Evolutionary conservation across 2,888 invertebrate species (phyloP).

Genomic region (Trachelus iudaicus): DNA sequence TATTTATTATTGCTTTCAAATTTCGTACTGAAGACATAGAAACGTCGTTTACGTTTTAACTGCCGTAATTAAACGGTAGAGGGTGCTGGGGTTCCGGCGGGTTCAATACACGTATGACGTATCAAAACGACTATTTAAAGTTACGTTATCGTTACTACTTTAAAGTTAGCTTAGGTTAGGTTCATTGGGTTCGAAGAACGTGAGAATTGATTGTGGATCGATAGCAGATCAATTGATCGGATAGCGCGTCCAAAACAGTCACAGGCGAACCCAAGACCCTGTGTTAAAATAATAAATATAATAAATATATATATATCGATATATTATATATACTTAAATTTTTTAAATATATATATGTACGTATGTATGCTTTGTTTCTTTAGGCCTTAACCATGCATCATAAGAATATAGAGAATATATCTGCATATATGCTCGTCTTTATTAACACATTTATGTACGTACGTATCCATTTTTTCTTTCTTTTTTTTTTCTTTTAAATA

Average conservation of each 20-base stretch:
- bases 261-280: neutral
- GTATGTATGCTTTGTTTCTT: slow-evolving; percentile 28
- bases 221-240: neutral
- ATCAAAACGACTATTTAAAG: neutral
- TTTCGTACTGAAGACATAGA: slow-evolving; percentile 56
- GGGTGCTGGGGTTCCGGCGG: neutral
- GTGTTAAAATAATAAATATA: slow-evolving; percentile 9
- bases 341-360: slow-evolving; percentile 28
- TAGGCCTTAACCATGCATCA: slow-evolving; percentile 52
- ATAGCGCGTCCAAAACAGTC: neutral
- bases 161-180: too few species aligned
- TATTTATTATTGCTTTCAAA: slow-evolving; percentile 65
- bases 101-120: neutral
- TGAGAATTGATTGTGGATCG: neutral
- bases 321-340: slow-evolving; percentile 19
- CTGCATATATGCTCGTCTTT: slow-evolving; percentile 31
- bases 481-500: slow-evolving; percentile 9
- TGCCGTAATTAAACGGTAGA: slow-evolving; percentile 10
- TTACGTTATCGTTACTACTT: neutral
- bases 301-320: slow-evolving; percentile 35
- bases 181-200: neutral
- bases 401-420: slow-evolving; percentile 41
- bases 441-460: slow-evolving; percentile 1
- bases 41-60: slow-evolving; percentile 7
- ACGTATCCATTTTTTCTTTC: neutral